phyloP scores from a whole-genome alignment of 2,797 vertebrate genomes.

The Hirundo rustica region DNA sequence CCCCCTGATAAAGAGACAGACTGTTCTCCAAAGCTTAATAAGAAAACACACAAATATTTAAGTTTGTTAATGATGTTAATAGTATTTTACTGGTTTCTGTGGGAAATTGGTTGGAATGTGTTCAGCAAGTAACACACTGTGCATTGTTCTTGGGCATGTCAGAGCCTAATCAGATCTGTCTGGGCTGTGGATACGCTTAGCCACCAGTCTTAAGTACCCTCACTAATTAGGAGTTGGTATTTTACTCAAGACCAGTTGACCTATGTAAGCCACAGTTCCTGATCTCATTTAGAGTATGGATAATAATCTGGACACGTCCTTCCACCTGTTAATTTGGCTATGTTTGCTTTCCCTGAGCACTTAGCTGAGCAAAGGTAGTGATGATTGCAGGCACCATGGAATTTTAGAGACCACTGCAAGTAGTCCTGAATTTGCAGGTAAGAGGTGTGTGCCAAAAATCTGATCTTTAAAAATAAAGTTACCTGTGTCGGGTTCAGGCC shows the following conservation, averaged over 20 bases:
- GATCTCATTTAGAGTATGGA: neutral
- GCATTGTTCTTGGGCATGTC: neutral
- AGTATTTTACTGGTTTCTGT: neutral
- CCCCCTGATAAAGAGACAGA: neutral
- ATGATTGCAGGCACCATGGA: neutral
- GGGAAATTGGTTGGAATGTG: accelerated
- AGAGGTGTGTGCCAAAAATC: neutral
- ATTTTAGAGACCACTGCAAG: neutral
- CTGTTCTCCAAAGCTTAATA: neutral
- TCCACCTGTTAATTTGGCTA: neutral
- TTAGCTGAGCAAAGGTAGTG: neutral
- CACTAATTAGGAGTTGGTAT: neutral
- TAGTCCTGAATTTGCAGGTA: neutral
- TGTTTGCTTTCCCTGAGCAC: neutral
- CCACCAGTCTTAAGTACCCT: neutral
- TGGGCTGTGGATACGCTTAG: neutral
- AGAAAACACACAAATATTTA: neutral
- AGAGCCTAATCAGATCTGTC: neutral
- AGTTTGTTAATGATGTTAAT: neutral
- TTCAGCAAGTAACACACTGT: neutral
- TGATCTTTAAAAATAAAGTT: neutral
- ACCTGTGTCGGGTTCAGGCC: neutral
- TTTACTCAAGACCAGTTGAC: neutral
- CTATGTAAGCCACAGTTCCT: neutral
- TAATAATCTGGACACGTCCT: neutral